phyloP scores from a whole-genome alignment of 1,140 invertebrate species.

The Meloidogyne floridensis region DNA sequence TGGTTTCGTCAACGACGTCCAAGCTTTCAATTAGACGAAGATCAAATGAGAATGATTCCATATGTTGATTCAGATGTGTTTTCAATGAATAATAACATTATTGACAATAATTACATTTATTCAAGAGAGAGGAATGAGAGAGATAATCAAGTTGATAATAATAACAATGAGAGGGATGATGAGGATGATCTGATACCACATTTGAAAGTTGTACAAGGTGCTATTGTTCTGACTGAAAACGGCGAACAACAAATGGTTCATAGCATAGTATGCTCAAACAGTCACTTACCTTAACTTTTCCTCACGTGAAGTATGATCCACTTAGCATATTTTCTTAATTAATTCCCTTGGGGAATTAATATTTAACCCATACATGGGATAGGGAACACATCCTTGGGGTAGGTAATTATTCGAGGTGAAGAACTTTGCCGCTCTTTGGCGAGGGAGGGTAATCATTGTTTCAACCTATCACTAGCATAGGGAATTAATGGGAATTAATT shows the following conservation, averaged over 20 bases:
- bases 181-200: background rate
- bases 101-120: background rate
- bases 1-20: background rate
- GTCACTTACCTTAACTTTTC: background rate
- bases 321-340: too few relatives aligned
- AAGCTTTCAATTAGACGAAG: slow-evolving; percentile 24
- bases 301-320: too few relatives aligned
- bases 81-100: background rate
- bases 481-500: too few relatives aligned
- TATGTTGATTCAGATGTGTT: slow-evolving; percentile 19
- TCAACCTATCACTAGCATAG: too few relatives aligned
- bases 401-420: too few relatives aligned
- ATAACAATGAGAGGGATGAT: background rate
- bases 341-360: too few relatives aligned
- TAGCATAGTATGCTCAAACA: slow-evolving; percentile 5
- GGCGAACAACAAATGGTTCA: background rate
- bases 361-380: too few relatives aligned
- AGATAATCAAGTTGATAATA: background rate
- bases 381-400: too few relatives aligned
- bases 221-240: background rate
- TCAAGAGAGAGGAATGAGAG: background rate
- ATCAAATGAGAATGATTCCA: slow-evolving; percentile 19
- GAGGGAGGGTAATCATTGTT: too few relatives aligned
- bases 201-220: slow-evolving; percentile 4
- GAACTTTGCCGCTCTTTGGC: too few relatives aligned